Percentiles rank a stretch among this genome's conserved stretches.
Evolutionary conservation across 2,888 invertebrate genomes (phyloP).

Genomic region (Rhagium mordax): DNA sequence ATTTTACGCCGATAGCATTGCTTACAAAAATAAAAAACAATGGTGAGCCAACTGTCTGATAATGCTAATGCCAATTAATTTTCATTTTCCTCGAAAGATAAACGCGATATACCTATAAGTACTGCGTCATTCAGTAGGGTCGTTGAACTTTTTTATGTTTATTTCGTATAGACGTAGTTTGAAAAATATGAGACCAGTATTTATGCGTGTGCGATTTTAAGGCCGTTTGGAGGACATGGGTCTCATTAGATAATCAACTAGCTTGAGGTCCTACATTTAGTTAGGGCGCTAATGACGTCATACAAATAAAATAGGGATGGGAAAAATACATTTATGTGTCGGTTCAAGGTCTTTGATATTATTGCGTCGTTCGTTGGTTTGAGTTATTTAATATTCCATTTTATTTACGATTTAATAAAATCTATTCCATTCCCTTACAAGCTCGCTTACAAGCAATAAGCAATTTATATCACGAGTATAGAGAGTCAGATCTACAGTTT

Average conservation of each 20-base stretch:
- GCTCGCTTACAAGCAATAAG: too few relatives aligned
- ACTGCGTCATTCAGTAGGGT: conserved; percentile 27
- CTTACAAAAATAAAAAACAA: not conserved
- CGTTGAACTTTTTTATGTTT: conserved; percentile 34
- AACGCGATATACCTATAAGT: conserved; percentile 31
- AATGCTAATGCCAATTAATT: conserved; percentile 29
- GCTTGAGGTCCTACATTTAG: not conserved
- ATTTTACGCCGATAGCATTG: not conserved
- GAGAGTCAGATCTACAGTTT: too few relatives aligned
- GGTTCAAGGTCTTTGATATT: not conserved
- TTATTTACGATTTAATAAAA: not conserved
- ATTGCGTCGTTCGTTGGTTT: not conserved
- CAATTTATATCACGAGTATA: too few relatives aligned
- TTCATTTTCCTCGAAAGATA: conserved; percentile 28
- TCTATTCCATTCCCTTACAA: too few relatives aligned
- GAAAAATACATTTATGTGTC: not conserved
- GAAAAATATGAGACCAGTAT: conserved; percentile 1
- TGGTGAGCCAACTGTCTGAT: conserved; percentile 19
- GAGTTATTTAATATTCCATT: not conserved
- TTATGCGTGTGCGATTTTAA: not conserved
- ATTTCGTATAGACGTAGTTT: conserved; percentile 14
- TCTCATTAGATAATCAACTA: not conserved
- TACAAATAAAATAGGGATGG: not conserved
- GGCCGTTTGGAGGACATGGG: not conserved
- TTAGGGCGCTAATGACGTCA: not conserved